phyloP scores from a whole-genome alignment of 2,113 vertebrate species.

The Apistogramma diplotaenia region DNA sequence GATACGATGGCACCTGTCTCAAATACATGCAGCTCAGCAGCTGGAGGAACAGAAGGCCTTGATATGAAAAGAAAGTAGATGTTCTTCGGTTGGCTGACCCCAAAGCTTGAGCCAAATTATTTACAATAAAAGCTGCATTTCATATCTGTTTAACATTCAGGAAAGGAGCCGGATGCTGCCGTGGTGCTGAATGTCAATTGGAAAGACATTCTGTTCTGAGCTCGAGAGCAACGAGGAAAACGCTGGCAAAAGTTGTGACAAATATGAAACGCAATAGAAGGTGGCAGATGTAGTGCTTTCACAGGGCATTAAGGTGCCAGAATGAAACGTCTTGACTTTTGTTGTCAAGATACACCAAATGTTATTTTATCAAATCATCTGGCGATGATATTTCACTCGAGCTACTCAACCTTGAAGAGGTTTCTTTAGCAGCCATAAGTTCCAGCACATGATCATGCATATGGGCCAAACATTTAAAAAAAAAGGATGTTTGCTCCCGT shows the following conservation, averaged over 20 bases:
- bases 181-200: conserved; percentile 67
- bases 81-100: conserved; percentile 69
- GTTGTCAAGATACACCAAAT: conserved; percentile 64
- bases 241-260: conserved; percentile 26
- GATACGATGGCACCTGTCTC: conserved; percentile 69
- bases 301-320: conserved; percentile 33
- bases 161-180: conserved; percentile 24
- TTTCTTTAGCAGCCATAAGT: conserved; percentile 10
- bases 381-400: not conserved
- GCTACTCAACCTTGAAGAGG: conserved; percentile 34
- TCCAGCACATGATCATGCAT: not conserved
- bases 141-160: conserved; percentile 75
- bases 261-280: conserved; percentile 39
- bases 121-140: conserved; percentile 77
- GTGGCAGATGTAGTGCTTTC: conserved; percentile 58
- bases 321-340: conserved; percentile 62
- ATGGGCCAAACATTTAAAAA: not conserved
- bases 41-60: conserved; percentile 75
- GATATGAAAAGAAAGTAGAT: conserved; percentile 64
- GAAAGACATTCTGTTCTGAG: conserved; percentile 25
- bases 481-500: conserved; percentile 7
- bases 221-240: conserved; percentile 5
- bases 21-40: conserved; percentile 50
- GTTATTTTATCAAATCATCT: conserved; percentile 42
- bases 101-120: conserved; percentile 77